Base-by-base conservation (phyloP, 2,113 vertebrate genomes). In the Bolborhynchus lineola region DNA sequence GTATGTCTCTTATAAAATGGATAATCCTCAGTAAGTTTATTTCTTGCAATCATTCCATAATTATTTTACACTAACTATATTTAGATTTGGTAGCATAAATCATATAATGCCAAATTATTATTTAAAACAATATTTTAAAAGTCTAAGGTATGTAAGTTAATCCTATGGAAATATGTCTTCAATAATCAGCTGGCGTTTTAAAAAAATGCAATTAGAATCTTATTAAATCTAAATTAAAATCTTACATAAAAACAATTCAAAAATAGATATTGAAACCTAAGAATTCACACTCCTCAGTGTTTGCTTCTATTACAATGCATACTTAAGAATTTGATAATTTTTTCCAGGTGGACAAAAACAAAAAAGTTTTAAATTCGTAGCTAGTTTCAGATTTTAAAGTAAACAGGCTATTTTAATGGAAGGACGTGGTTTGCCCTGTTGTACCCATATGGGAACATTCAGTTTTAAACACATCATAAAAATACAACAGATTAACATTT, bases 171-270 rank as follows among this genome's bases (percentile, higher is more conserved):
- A 95, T 93, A 96, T 94, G 83, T 91, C 90, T 96, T 79, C 76
- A 96, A 92, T 97, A 95, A 93, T 93, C 91, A 90, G 78, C 70
- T 52, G 69, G n/a, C 68, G 42, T 83, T 86, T 85, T 39, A 1
- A 1, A n/a, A 74, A 95, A 96, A 88, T 53, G 68, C 52, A 93
- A 95, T 96, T 96, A 96, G 42, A 95, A 86, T 97, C 88, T 95
- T 94, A 97, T 96, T 96, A 96, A 97, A 94, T 78, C 42, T 96
- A 95, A 97, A 97, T 96, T 91, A 86, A 97, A 97, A 96, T 26
- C 96, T 95, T 92, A 60, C 13, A 93, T 88, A 75, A 65, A 92
- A 96, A 46, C 86, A 96, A 95, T 88, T 95, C 90, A 82, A 96
- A 97, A 96, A 95, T 90, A 97, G 96, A 95, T 96, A 95, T 46